Conservation (phyloP, 53 echinoderm and acorn worm genomes). For the Stichopus horrens region DNA sequence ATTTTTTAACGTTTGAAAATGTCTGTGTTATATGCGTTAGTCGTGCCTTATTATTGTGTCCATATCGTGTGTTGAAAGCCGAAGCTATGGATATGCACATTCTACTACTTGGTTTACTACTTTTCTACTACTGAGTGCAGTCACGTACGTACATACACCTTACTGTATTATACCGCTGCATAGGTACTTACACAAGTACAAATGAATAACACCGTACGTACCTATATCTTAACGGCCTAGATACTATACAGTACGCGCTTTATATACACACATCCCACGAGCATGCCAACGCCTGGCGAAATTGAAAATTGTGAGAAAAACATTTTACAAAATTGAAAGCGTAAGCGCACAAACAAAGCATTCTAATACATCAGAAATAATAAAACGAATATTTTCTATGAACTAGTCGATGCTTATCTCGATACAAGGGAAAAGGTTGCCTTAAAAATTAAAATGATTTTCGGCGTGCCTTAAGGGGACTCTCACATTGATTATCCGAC, state of each 20-base stretch:
- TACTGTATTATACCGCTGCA: neutral
- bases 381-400: too few relatives aligned
- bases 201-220: neutral
- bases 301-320: too few relatives aligned
- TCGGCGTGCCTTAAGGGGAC: too few relatives aligned
- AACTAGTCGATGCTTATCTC: too few relatives aligned
- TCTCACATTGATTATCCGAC: neutral
- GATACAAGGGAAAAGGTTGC: too few relatives aligned
- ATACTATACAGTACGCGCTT: neutral
- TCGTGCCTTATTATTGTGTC: neutral
- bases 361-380: too few relatives aligned
- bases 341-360: too few relatives aligned
- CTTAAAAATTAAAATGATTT: too few relatives aligned
- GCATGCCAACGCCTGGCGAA: too few relatives aligned
- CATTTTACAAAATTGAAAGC: too few relatives aligned
- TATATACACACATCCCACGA: neutral
- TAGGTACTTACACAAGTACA: neutral
- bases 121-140: neutral
- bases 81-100: neutral
- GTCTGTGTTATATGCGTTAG: neutral
- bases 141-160: neutral
- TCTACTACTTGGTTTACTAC: neutral
- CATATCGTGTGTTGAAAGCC: neutral
- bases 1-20: neutral
- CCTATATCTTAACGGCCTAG: neutral